A percentile compares a stretch with the other conserved stretches of the same genome.
Evolutionary conservation across 2,113 vertebrate genomes (phyloP).

Genomic region (Albula goreensis): DNA sequence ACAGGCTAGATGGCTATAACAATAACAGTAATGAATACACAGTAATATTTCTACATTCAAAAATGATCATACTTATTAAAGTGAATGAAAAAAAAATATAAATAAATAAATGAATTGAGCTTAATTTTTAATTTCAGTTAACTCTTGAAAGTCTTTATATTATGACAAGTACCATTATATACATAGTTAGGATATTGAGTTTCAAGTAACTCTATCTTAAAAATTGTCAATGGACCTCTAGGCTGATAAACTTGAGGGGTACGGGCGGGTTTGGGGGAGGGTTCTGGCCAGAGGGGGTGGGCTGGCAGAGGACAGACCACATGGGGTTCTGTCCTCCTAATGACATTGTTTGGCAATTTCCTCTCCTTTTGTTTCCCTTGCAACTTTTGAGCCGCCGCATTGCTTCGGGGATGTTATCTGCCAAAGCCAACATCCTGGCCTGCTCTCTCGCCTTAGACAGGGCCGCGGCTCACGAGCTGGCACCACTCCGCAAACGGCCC

Average conservation of each 20-base stretch:
- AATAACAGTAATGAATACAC: not conserved
- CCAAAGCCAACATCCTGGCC: conserved; percentile 57
- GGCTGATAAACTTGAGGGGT: conserved; percentile 20
- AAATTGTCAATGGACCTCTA: not conserved
- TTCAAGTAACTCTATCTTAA: not conserved
- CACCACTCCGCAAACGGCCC: conserved; percentile 59
- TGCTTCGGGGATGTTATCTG: conserved; percentile 52
- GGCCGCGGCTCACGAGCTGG: conserved; percentile 44
- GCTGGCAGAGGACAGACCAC: conserved; percentile 24
- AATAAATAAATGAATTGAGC: not conserved
- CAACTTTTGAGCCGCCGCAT: conserved; percentile 42
- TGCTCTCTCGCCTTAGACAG: conserved; percentile 51
- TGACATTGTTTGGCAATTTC: conserved; percentile 55
- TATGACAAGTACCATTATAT: too few relatives aligned
- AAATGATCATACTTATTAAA: not conserved
- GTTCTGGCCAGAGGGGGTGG: conserved; percentile 24
- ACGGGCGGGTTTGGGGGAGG: too few relatives aligned
- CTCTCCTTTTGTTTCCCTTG: conserved; percentile 39
- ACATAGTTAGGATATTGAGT: too few relatives aligned
- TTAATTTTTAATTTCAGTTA: too few relatives aligned
- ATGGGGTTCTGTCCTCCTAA: conserved; percentile 51
- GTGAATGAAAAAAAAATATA: not conserved
- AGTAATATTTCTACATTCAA: not conserved
- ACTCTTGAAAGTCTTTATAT: too few relatives aligned
- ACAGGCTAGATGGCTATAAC: not conserved